phyloP scores from a whole-genome alignment of 2,113 vertebrate species.

The Probosciger aterrimus region DNA sequence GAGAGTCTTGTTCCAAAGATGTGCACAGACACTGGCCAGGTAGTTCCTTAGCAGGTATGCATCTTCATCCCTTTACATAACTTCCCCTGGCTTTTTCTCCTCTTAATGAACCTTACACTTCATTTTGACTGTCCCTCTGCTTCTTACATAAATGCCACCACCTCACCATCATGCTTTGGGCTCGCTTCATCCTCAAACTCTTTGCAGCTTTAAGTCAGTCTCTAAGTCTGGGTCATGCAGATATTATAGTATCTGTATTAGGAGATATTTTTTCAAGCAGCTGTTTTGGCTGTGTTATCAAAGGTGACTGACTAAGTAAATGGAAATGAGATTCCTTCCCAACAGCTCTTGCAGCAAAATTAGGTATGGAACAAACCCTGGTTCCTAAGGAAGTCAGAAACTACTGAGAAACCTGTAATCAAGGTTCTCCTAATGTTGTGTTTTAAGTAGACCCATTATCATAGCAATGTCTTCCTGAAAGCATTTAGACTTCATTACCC shows the following conservation, averaged over 20 bases:
- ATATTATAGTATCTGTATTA: background rate
- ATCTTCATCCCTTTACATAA: background rate
- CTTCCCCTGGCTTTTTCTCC: background rate
- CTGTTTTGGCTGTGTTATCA: background rate
- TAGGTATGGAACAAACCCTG: constrained; percentile 31
- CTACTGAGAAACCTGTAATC: constrained; percentile 64
- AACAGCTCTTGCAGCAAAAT: constrained; percentile 46
- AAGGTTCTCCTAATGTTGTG: constrained; percentile 65
- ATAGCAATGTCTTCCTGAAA: constrained; percentile 64
- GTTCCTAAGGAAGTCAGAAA: constrained; percentile 49
- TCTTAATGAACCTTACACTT: background rate
- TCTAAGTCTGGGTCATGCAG: background rate
- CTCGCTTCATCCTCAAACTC: fast-evolving
- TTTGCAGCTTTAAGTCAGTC: background rate
- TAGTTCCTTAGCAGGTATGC: background rate
- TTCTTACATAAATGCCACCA: background rate
- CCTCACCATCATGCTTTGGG: background rate
- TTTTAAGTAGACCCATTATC: constrained; percentile 70
- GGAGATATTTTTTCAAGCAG: background rate
- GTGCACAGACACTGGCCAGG: background rate
- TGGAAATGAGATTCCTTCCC: constrained; percentile 56
- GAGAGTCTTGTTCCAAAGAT: background rate
- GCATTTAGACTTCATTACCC: constrained; percentile 69
- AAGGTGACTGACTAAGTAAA: constrained; percentile 22
- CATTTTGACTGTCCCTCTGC: background rate